Conservation (phyloP, 1,140 invertebrate genomes). For the Lycorma delicatula region DNA sequence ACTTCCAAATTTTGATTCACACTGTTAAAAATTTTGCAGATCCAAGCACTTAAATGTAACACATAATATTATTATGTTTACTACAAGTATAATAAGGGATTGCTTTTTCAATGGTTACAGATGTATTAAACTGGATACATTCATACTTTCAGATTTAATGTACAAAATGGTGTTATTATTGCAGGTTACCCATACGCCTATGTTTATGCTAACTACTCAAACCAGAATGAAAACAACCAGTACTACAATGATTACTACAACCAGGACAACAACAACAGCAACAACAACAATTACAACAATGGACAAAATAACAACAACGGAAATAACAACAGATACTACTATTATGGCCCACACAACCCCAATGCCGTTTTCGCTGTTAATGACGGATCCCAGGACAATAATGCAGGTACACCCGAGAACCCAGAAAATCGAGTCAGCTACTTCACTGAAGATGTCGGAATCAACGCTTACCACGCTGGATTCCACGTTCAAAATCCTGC, state of each 20-base stretch:
- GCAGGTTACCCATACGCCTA: constrained; percentile 24
- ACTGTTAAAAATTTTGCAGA: too few relatives aligned
- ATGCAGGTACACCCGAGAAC: constrained; percentile 32
- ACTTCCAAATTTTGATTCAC: too few relatives aligned
- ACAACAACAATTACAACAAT: constrained; percentile 13
- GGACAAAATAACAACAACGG: too few relatives aligned
- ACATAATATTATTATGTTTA: too few relatives aligned
- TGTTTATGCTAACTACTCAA: constrained; percentile 24
- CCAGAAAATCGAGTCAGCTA: constrained; percentile 48
- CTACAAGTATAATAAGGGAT: too few relatives aligned
- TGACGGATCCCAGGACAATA: constrained; percentile 44
- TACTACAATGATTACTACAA: neutral
- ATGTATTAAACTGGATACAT: too few relatives aligned
- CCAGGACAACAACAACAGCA: neutral
- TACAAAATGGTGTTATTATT: too few relatives aligned
- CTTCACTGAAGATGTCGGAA: constrained; percentile 57
- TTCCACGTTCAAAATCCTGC: constrained; percentile 42
- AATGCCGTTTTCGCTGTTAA: constrained; percentile 42
- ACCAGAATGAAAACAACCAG: constrained; percentile 7
- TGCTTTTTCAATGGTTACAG: too few relatives aligned
- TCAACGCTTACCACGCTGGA: constrained; percentile 52
- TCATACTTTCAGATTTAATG: too few relatives aligned
- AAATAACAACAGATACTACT: constrained; percentile 35
- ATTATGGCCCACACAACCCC: constrained; percentile 22
- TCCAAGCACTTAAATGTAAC: too few relatives aligned